Base-by-base conservation (phyloP, 2,113 vertebrate genomes). In the Amblyopsis rosae region DNA sequence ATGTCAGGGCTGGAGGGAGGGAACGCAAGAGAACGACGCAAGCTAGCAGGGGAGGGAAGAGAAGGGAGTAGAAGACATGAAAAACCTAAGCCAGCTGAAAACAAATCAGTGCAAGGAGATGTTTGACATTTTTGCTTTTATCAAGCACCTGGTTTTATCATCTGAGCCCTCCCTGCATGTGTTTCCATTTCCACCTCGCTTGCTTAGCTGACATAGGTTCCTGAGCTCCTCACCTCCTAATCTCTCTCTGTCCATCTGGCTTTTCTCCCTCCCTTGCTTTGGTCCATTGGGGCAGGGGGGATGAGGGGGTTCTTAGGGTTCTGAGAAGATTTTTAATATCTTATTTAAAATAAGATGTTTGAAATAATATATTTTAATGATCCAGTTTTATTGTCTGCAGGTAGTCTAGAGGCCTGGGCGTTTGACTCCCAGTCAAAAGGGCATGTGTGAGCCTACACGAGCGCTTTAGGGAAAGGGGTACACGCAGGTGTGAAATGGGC, bases 81-180 rank as follows among this genome's bases (percentile, higher is more conserved):
- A 72, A 69, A 71, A 26, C n/a, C 73, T 75, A 72, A 74, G 60
- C 67, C 70, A 77, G 70, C 69, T 79, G 65, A 81, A 77, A 59
- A 54, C 67, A 77, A 67, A 53, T 70, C 46, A 72, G 73, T 55
- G 65, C 63, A 26, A 62, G 64, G 64, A 74, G 67, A 72, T 69
- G 69, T 70, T 54, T 67, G 79, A 87, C 87, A 88, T 90, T 90
- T 75, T 80, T 75, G 71, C 77, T 90, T 91, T 89, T 87, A 88
- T 88, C 86, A 80, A 83, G 75, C 91, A 92, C 92, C 90, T 92
- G 92, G 89, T 89, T 91, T 91, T 88, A 87, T 90, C 87, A 88
- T 90, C 80, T 55, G 33, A 74, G 70, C 78, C 82, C 71, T 86
- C 85, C 81, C 84, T 75, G 81, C 85, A 84, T 77, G 68, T 79